Conservation (phyloP, 2,888 invertebrate species). For the Furcula furcula region DNA sequence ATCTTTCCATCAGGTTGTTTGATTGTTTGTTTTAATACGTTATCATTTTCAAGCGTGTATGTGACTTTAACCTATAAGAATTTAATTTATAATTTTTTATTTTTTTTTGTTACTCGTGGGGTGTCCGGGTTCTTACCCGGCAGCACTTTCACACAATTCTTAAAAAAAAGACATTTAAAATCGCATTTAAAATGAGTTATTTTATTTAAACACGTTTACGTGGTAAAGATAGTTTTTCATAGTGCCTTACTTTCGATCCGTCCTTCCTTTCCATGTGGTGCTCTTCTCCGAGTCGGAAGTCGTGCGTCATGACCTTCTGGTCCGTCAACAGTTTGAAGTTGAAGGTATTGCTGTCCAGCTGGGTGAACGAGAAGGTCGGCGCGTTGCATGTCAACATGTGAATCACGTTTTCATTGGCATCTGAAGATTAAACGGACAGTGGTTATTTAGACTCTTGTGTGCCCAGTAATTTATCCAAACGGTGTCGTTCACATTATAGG, state of each 20-base stretch:
- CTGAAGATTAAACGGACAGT: too few relatives aligned
- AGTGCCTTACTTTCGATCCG: constrained; percentile 54
- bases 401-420: constrained; percentile 36
- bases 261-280: constrained; percentile 47
- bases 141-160: too few relatives aligned
- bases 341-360: constrained; percentile 40
- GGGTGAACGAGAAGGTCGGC: constrained; percentile 53
- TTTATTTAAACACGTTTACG: too few relatives aligned
- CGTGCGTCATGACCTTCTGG: constrained; percentile 26
- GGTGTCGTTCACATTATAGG: too few relatives aligned
- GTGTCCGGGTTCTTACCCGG: too few relatives aligned
- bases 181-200: too few relatives aligned
- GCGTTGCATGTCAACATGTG: constrained; percentile 35
- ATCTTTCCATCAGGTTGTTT: constrained; percentile 47
- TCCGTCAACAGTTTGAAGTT: constrained; percentile 39
- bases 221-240: too few relatives aligned
- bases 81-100: background rate
- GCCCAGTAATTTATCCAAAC: too few relatives aligned
- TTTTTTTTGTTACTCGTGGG: too few relatives aligned
- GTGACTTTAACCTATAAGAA: constrained; percentile 47
- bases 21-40: constrained; percentile 52
- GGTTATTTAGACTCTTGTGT: too few relatives aligned
- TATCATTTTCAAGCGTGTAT: constrained; percentile 53
- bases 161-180: too few relatives aligned
- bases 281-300: constrained; percentile 52